phyloP scores from a whole-genome alignment of 2,888 invertebrate species.

The Flexamia atlantica region DNA sequence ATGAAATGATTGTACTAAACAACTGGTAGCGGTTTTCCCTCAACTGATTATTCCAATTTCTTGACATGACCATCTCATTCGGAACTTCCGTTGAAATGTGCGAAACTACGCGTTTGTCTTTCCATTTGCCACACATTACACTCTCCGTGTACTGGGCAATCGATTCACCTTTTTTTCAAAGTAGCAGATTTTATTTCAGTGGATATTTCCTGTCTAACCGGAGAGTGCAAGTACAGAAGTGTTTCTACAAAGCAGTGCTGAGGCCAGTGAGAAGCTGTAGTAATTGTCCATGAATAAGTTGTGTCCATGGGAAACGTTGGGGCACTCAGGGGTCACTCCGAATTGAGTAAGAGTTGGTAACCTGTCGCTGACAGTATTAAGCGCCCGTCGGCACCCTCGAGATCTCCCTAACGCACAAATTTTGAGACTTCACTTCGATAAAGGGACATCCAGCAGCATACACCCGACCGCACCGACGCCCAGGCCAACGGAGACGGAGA shows the following conservation, averaged over 20 bases:
- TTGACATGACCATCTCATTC: neutral
- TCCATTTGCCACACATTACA: neutral
- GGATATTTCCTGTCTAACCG: slow-evolving; percentile 23
- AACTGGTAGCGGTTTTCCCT: neutral
- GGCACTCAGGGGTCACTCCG: no score
- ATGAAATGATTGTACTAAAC: neutral
- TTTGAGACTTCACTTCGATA: no score
- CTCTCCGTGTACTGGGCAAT: neutral
- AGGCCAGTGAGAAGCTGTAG: slow-evolving; percentile 3
- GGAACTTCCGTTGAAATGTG: neutral
- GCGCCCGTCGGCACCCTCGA: no score
- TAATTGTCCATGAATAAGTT: slow-evolving; percentile 33
- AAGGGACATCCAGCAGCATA: no score
- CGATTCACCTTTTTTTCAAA: slow-evolving; percentile 16
- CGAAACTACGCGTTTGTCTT: neutral
- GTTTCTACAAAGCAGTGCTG: slow-evolving; percentile 24
- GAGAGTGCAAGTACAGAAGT: slow-evolving; percentile 3
- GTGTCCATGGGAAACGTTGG: no score
- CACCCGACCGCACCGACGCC: no score
- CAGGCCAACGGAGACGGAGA: no score
- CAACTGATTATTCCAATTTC: slow-evolving; percentile 21
- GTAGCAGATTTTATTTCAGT: slow-evolving; percentile 25
- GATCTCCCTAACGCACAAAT: no score
- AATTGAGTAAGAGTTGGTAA: no score
- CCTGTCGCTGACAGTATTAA: no score